Percentiles rank a stretch among this genome's conserved stretches.
phyloP scores from a whole-genome alignment of 1,140 invertebrate species.

The Danaus melanippus region DNA sequence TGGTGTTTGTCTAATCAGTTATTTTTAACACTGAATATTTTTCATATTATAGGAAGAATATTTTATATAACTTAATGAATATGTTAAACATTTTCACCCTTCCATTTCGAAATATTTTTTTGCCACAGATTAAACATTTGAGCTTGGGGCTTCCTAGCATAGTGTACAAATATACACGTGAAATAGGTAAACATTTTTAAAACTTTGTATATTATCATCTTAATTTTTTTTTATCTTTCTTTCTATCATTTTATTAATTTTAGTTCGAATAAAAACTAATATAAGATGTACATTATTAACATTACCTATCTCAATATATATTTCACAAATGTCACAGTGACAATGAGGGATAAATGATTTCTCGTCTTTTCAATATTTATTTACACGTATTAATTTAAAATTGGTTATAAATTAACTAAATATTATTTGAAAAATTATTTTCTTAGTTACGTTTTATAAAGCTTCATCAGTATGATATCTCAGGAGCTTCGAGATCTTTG shows the following conservation, averaged over 20 bases:
- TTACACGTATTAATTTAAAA: no score
- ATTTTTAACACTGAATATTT: not conserved
- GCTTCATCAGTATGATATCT: slow-evolving; percentile 29
- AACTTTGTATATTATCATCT: no score
- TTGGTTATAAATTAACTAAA: not conserved
- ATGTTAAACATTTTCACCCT: slow-evolving; percentile 19
- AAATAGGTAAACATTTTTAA: no score
- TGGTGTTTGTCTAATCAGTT: not conserved
- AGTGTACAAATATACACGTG: no score
- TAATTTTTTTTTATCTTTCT: no score
- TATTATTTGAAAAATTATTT: slow-evolving; percentile 4
- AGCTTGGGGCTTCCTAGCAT: no score
- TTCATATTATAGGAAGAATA: slow-evolving; percentile 1
- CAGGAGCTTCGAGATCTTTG: slow-evolving; percentile 57
- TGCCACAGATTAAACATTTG: slow-evolving; percentile 1
- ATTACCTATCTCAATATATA: no score
- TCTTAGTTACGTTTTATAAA: not conserved
- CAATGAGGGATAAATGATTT: not conserved
- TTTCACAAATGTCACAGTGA: no score
- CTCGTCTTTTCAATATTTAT: not conserved
- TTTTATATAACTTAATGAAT: slow-evolving; percentile 11
- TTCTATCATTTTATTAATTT: no score
- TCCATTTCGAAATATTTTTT: slow-evolving; percentile 25
- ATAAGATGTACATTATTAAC: no score
- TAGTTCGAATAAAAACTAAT: no score